Base-by-base conservation (phyloP, 2,113 vertebrate genomes). In the Equus przewalskii region DNA sequence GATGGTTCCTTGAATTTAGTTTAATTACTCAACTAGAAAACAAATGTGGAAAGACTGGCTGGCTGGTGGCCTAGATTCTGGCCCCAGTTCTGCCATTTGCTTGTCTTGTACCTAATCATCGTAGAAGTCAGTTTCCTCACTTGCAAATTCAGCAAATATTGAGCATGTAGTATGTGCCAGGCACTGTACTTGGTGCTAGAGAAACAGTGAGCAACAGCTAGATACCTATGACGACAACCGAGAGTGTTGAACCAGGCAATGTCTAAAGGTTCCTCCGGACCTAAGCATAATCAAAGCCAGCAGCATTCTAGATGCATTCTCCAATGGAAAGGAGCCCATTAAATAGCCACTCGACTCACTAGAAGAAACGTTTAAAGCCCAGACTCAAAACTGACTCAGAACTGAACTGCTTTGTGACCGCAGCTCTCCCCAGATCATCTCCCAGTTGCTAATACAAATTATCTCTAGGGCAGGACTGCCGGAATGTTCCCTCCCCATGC, bases 21-120 rank as follows among this genome's bases (percentile, higher is more conserved):
- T 93, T 85, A 89, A 93, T 88, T 88, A 62, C 58, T 93, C 85
- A 84, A 56, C 51, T 95, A 87, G 19, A 89, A 75, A 92, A 33
- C 2, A 60, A 5, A 46, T 72, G 26, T 83, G 28, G 33, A 64
- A 95, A 84, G 41, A 97, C 60, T 67, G 41, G 21, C 24, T 92
- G 24, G 41, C 22, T 92, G 22, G 49, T 91, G 41, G 79, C 22
- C 36, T 93, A 9, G 13, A 8, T 85, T 92, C 69, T 65, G 93
- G 33, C 22, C 7, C 54, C 13, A n/a, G n/a, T 82, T 89, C 33
- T 89, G 33, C 64, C 78, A 54, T 62, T 90, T 76, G 22, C 22
- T 80, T 51, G 41, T 72, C 28, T 58, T 89, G 0, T 44, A 73
- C 36, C 26, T 82, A 79, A 65, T 87, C n/a, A 96, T 85, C 28